Percentiles rank a stretch among this genome's conserved stretches.
These are phyloP conservation scores for Otus sunia DNA, from an alignment of 2,113 vertebrate species.

Conservation along the genomic window DNA sequence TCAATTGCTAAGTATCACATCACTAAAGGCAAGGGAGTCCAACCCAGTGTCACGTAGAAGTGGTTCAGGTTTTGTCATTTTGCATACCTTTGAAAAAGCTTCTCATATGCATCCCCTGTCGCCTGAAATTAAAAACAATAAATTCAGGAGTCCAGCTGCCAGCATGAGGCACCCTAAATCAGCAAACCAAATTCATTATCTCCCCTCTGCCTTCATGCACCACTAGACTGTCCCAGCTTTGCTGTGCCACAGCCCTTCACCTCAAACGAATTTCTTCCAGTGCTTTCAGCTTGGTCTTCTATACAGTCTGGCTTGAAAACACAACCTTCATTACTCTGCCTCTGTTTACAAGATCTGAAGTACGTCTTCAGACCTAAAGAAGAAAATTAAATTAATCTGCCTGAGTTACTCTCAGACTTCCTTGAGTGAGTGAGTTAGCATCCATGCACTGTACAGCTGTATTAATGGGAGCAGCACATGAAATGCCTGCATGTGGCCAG, in stretches of 20 bases:
- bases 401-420: neutral
- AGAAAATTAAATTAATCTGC: neutral
- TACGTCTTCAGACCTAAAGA: neutral
- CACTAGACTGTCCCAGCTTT: fast-evolving
- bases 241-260: neutral
- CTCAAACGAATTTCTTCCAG: neutral
- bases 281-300: fast-evolving
- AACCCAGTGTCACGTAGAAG: neutral
- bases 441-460: neutral
- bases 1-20: neutral
- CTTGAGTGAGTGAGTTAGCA: neutral
- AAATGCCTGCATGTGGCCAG: neutral
- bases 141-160: neutral
- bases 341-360: neutral
- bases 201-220: neutral
- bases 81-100: neutral
- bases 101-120: neutral
- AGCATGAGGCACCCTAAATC: neutral
- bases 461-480: fast-evolving
- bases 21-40: neutral
- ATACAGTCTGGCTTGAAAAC: neutral
- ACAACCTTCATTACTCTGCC: neutral
- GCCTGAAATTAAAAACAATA: neutral
- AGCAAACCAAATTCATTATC: neutral
- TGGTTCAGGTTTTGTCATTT: constrained; percentile 13